Conservation (phyloP, 2,888 invertebrate genomes). For the Drosophila falleni region DNA sequence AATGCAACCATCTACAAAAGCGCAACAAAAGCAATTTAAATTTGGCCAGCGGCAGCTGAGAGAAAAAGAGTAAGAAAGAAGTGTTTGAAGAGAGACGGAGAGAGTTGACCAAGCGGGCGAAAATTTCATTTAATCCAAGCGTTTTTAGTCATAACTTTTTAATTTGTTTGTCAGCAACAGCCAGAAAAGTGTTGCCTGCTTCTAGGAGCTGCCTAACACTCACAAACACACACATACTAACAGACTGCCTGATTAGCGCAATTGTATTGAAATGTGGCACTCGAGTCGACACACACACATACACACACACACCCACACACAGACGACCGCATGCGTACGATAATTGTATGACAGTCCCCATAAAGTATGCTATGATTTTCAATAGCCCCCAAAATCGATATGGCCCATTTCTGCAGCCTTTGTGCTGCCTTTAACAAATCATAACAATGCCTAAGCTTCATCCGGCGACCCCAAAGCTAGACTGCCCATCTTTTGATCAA, state of each 20-base stretch:
- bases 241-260: slow-evolving; percentile 64
- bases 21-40: slow-evolving; percentile 82
- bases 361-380: slow-evolving; percentile 64
- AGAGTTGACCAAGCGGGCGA: slow-evolving; percentile 58
- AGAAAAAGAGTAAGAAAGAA: slow-evolving; percentile 4
- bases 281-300: slow-evolving; percentile 13
- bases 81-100: not conserved
- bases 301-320: slow-evolving; percentile 13
- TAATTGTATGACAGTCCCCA: slow-evolving; percentile 46
- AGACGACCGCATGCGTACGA: slow-evolving; percentile 3
- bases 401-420: slow-evolving; percentile 43
- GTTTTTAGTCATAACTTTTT: slow-evolving; percentile 77
- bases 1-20: slow-evolving; percentile 70
- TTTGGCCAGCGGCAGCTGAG: slow-evolving; percentile 67
- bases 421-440: slow-evolving; percentile 50
- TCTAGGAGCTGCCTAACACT: not conserved
- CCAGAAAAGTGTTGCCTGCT: slow-evolving; percentile 37
- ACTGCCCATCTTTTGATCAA: slow-evolving; percentile 68
- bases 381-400: slow-evolving; percentile 69
- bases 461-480: slow-evolving; percentile 6
- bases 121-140: slow-evolving; percentile 70
- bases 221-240: not conserved
- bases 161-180: slow-evolving; percentile 76
- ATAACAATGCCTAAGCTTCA: slow-evolving; percentile 63
- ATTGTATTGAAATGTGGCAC: slow-evolving; percentile 60